Conservation (phyloP, 1,140 invertebrate species). For the Drosophila ananassae region DNA sequence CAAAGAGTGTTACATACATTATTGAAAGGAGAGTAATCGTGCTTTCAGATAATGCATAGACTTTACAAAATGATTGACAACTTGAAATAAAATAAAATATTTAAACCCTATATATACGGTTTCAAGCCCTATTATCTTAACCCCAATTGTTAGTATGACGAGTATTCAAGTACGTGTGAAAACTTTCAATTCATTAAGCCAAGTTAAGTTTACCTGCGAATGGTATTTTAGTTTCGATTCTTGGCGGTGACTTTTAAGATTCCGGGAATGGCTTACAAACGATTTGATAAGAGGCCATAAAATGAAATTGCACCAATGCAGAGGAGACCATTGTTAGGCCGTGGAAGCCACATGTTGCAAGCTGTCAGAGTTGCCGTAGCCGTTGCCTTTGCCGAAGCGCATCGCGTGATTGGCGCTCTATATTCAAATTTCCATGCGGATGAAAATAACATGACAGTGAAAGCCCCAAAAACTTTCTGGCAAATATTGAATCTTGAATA, state of each 20-base stretch:
- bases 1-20: too few relatives aligned
- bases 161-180: slow-evolving; percentile 33
- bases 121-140: background rate
- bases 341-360: slow-evolving; percentile 41
- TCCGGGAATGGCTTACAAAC: slow-evolving; percentile 13
- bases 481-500: slow-evolving; percentile 43
- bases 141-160: background rate
- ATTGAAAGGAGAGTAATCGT: too few relatives aligned
- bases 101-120: background rate
- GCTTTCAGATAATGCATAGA: too few relatives aligned
- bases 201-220: slow-evolving; percentile 3
- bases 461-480: slow-evolving; percentile 46
- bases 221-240: slow-evolving; percentile 8
- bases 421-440: slow-evolving; percentile 35
- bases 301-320: slow-evolving; percentile 40
- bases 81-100: background rate
- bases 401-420: slow-evolving; percentile 45
- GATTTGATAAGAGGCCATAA: slow-evolving; percentile 36
- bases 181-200: slow-evolving; percentile 42
- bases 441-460: slow-evolving; percentile 49
- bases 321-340: slow-evolving; percentile 16
- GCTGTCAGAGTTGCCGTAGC: slow-evolving; percentile 17
- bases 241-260: slow-evolving; percentile 14
- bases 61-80: background rate
- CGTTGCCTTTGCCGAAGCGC: slow-evolving; percentile 28